Evolutionary conservation across 2,888 invertebrate species (phyloP).

Genomic region (Ennomos erosarius): DNA sequence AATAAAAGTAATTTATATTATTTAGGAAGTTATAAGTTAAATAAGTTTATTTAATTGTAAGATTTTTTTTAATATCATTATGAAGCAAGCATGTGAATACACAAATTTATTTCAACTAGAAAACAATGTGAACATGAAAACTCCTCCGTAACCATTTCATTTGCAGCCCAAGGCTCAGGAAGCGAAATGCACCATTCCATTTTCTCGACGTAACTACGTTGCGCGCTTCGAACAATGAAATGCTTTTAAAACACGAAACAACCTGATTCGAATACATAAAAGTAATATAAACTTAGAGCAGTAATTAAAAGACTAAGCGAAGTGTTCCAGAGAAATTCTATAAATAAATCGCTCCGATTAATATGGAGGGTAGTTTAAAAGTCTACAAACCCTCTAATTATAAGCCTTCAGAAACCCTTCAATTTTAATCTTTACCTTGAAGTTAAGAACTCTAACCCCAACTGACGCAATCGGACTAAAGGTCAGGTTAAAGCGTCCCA

Average conservation of each 20-base stretch:
- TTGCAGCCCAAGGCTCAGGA: conserved; percentile 76
- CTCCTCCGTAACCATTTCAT: conserved; percentile 70
- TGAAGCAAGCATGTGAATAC: conserved; percentile 18
- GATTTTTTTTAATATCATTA: conserved; percentile 28
- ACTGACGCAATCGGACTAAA: too few relatives aligned
- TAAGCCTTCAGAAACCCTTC: too few relatives aligned
- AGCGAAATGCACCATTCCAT: conserved; percentile 77
- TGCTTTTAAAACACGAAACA: conserved; percentile 81
- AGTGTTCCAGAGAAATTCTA: conserved; percentile 3
- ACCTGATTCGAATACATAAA: conserved; percentile 71
- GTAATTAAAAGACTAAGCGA: conserved; percentile 41
- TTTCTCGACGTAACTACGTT: conserved; percentile 76
- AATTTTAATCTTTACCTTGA: too few relatives aligned
- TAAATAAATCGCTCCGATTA: not conserved
- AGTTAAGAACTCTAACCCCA: not conserved
- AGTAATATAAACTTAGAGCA: conserved; percentile 55
- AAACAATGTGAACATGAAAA: conserved; percentile 65
- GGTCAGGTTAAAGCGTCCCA: too few relatives aligned
- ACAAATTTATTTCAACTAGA: conserved; percentile 45
- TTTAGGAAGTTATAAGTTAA: not conserved
- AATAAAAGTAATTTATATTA: too few relatives aligned
- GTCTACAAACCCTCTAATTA: too few relatives aligned
- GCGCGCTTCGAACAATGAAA: conserved; percentile 80
- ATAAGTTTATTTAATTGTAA: conserved; percentile 12
- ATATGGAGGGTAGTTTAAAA: too few relatives aligned